phyloP scores from a whole-genome alignment of 2,888 invertebrate genomes.

The Acrobasis repandana region DNA sequence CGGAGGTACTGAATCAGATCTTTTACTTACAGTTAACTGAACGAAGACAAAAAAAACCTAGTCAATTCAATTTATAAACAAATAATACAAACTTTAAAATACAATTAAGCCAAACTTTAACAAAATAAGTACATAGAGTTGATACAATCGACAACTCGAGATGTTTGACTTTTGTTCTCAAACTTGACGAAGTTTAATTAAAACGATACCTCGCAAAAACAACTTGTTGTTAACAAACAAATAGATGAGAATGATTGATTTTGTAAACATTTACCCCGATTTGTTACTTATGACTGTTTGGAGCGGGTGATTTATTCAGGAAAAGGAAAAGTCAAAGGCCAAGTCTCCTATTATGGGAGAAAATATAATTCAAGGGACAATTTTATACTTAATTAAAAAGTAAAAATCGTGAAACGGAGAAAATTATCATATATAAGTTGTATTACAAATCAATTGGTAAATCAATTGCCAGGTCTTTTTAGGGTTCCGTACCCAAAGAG shows the following conservation, averaged over 20 bases:
- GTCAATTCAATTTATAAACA: neutral
- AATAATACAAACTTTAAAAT: neutral
- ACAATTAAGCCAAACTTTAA: neutral
- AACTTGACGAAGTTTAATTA: slow-evolving; percentile 13
- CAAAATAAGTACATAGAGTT: slow-evolving; percentile 1
- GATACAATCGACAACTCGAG: slow-evolving; percentile 3
- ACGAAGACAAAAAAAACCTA: too few relatives aligned
- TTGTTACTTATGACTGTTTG: slow-evolving; percentile 5
- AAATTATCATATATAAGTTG: too few relatives aligned
- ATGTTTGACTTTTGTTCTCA: slow-evolving; percentile 10
- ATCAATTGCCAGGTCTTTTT: too few relatives aligned
- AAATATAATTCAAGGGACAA: too few relatives aligned
- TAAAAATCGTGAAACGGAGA: too few relatives aligned
- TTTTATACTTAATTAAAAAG: too few relatives aligned
- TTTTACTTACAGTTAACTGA: too few relatives aligned
- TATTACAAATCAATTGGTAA: too few relatives aligned
- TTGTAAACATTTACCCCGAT: slow-evolving; percentile 5
- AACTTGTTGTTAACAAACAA: slow-evolving; percentile 14
- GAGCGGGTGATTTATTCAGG: neutral
- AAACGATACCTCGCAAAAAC: slow-evolving; percentile 19
- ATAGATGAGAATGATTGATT: slow-evolving; percentile 15
- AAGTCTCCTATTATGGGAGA: too few relatives aligned
- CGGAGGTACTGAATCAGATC: too few relatives aligned
- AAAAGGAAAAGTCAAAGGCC: neutral
- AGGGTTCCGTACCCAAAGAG: too few relatives aligned